phyloP scores from a whole-genome alignment of 2,888 invertebrate species.

The Caenorhabditis sp. region DNA sequence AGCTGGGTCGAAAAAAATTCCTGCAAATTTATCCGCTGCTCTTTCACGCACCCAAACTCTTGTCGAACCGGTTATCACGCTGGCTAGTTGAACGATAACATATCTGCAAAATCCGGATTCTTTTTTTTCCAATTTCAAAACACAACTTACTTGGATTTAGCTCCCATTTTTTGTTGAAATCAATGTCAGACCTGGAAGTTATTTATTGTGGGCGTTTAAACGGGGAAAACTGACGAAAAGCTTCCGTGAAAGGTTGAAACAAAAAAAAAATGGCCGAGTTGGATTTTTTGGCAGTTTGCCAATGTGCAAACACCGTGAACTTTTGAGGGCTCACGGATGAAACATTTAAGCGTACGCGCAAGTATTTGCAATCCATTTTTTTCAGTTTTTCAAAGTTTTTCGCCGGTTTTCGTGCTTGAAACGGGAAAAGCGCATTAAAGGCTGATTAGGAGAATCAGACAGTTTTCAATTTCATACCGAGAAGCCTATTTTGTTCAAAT shows the following conservation, averaged over 20 bases:
- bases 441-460: no score
- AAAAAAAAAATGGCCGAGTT: conserved; percentile 7
- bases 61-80: conserved; percentile 65
- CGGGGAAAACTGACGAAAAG: no score
- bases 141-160: conserved; percentile 66
- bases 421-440: no score
- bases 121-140: neutral
- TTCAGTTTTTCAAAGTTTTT: neutral
- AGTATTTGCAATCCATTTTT: neutral
- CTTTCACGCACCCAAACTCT: conserved; percentile 66
- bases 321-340: conserved; percentile 8
- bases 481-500: no score
- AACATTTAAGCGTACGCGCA: conserved; percentile 11
- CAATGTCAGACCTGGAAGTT: neutral
- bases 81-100: conserved; percentile 65
- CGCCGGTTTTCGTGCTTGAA: neutral
- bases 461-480: no score
- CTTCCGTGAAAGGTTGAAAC: neutral
- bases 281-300: conserved; percentile 22
- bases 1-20: conserved; percentile 67
- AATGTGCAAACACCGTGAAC: conserved; percentile 36
- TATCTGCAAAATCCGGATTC: conserved; percentile 45
- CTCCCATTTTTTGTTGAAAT: conserved; percentile 56
- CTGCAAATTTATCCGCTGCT: conserved; percentile 64
- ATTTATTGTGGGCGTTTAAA: no score